phyloP scores from a whole-genome alignment of 2,113 vertebrate species.

The Phocoena phocoena region DNA sequence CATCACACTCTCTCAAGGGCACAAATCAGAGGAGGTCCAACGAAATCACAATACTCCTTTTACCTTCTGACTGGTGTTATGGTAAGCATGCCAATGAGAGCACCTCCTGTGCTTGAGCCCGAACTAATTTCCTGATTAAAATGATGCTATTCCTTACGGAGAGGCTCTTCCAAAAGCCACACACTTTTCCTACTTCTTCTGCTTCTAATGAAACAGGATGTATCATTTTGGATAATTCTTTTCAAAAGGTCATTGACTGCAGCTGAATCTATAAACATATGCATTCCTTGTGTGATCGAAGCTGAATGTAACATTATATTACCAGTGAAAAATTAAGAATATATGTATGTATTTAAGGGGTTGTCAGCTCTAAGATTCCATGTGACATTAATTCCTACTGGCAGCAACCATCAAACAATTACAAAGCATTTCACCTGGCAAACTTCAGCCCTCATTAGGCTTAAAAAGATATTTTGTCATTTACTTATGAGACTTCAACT shows the following conservation, averaged over 20 bases:
- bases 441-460: background rate
- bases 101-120: background rate
- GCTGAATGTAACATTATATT: slow-evolving; percentile 47
- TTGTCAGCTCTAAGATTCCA: background rate
- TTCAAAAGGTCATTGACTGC: background rate
- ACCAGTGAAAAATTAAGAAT: slow-evolving; percentile 49
- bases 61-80: background rate
- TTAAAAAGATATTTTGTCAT: background rate
- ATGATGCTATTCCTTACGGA: slow-evolving; percentile 9
- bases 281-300: background rate
- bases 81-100: background rate
- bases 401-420: background rate
- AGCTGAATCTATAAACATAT: slow-evolving; percentile 42
- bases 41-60: slow-evolving; percentile 22
- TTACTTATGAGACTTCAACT: slow-evolving; percentile 14
- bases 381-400: background rate
- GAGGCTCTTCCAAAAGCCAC: background rate
- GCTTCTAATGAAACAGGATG: background rate
- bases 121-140: slow-evolving; percentile 51
- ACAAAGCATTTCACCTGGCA: slow-evolving; percentile 19
- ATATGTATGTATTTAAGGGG: background rate
- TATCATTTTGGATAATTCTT: slow-evolving; percentile 30
- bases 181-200: background rate
- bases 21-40: background rate
- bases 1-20: background rate